phyloP scores from a whole-genome alignment of 64 coral and sea anemone genomes.

The Montipora capricornis region DNA sequence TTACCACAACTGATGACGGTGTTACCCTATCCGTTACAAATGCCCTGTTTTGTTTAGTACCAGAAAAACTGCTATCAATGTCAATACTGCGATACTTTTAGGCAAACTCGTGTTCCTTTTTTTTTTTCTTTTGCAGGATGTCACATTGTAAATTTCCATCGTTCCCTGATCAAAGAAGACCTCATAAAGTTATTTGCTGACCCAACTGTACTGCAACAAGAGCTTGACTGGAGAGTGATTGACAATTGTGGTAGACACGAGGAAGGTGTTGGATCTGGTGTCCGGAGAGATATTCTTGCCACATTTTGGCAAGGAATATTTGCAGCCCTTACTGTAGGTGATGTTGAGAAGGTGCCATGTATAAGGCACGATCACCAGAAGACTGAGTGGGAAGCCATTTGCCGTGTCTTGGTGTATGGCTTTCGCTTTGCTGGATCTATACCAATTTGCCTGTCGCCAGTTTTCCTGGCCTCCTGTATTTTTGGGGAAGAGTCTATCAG shows the following conservation, averaged over 20 bases:
- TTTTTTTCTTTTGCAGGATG: conserved; percentile 1
- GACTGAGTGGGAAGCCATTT: conserved; percentile 62
- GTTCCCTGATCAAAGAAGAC: conserved; percentile 75
- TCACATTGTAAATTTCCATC: conserved; percentile 50
- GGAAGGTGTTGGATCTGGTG: conserved; percentile 62
- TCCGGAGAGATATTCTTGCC: conserved; percentile 37
- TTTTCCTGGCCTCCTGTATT: conserved; percentile 59
- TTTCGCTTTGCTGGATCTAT: conserved; percentile 51
- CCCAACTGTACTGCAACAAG: conserved; percentile 56
- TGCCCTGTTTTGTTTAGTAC: conserved; percentile 1
- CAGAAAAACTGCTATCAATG: conserved; percentile 10
- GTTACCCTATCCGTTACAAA: conserved; percentile 12
- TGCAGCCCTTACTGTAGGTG: conserved; percentile 31
- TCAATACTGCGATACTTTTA: conserved; percentile 34
- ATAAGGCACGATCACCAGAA: conserved; percentile 65
- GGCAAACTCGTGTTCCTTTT: conserved; percentile 22
- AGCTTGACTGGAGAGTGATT: conserved; percentile 71
- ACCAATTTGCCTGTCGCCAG: conserved; percentile 66
- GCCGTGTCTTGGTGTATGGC: conserved; percentile 51
- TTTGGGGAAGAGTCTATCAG: conserved; percentile 66
- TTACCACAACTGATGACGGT: conserved; percentile 8
- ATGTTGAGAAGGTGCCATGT: conserved; percentile 58
- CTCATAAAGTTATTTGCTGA: conserved; percentile 72
- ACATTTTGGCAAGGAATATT: conserved; percentile 64
- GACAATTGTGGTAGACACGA: conserved; percentile 50